Conservation (phyloP, 2,113 vertebrate species). For the Alethe castanea region DNA sequence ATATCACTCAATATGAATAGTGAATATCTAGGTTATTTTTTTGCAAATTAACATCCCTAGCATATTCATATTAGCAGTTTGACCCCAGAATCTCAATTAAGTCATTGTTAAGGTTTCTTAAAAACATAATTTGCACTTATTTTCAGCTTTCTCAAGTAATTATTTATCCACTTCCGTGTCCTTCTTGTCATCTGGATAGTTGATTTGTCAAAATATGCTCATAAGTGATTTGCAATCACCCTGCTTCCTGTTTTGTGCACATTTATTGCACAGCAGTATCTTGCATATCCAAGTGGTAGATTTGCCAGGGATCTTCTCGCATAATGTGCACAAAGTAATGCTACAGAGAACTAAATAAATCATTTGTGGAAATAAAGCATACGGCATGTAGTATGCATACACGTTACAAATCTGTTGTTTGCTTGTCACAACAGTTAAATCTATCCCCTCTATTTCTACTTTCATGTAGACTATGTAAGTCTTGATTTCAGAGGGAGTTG, state of each 20-base stretch:
- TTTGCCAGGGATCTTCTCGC: not conserved
- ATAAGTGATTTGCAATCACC: conserved; percentile 51
- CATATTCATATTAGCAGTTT: not conserved
- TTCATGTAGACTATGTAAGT: not conserved
- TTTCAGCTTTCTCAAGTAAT: conserved; percentile 15
- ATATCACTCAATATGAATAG: not conserved
- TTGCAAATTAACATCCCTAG: not conserved
- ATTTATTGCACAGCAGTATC: not conserved
- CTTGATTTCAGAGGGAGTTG: not conserved
- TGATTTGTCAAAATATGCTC: conserved; percentile 52
- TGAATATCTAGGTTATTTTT: not conserved
- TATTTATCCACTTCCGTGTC: conserved; percentile 53
- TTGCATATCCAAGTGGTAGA: conserved; percentile 41
- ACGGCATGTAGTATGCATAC: not conserved
- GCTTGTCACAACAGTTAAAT: not conserved
- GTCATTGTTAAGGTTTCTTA: not conserved
- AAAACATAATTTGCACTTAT: conserved; percentile 10
- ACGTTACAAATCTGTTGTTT: not conserved
- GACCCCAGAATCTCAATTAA: not conserved
- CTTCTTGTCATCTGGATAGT: conserved; percentile 42
- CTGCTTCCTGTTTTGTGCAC: conserved; percentile 44
- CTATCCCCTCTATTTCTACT: not conserved
- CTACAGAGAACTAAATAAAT: not conserved
- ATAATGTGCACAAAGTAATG: not conserved
- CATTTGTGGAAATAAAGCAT: not conserved